These are phyloP conservation scores for Tiliqua scincoides DNA, from an alignment of 2,113 vertebrate species.

Conservation along the genomic window DNA sequence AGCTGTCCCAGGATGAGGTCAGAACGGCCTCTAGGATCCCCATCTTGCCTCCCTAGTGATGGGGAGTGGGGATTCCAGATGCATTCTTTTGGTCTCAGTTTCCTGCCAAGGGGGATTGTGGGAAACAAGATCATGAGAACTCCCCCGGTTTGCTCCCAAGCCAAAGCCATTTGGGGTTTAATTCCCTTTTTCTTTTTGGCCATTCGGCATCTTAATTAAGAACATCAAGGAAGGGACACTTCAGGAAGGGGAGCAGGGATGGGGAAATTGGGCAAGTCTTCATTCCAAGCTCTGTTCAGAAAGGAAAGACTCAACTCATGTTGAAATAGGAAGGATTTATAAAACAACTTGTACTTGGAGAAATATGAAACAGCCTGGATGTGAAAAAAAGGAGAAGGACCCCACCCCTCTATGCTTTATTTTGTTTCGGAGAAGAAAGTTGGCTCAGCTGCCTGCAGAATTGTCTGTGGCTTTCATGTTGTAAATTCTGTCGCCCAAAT, in stretches of 20 bases:
- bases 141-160: neutral
- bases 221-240: neutral
- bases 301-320: conserved; percentile 42
- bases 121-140: neutral
- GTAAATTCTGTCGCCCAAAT: conserved; percentile 38
- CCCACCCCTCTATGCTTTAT: neutral
- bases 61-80: neutral
- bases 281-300: neutral
- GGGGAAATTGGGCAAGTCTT: rapidly evolving
- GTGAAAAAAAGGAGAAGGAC: neutral
- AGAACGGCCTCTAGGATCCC: too few species aligned
- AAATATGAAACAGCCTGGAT: conserved; percentile 30
- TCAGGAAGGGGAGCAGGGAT: neutral
- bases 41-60: neutral
- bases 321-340: conserved; percentile 39
- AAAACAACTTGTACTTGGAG: conserved; percentile 19
- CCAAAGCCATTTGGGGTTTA: neutral
- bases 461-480: conserved; percentile 46
- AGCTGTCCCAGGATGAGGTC: neutral
- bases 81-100: neutral
- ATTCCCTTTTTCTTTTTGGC: neutral
- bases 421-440: conserved; percentile 36
- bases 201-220: neutral
- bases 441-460: conserved; percentile 27
- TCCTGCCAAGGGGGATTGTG: neutral